A percentile compares a stretch with the other conserved stretches of the same genome.
Conservation (phyloP, 2,888 invertebrate genomes). For the Apamea anceps region DNA sequence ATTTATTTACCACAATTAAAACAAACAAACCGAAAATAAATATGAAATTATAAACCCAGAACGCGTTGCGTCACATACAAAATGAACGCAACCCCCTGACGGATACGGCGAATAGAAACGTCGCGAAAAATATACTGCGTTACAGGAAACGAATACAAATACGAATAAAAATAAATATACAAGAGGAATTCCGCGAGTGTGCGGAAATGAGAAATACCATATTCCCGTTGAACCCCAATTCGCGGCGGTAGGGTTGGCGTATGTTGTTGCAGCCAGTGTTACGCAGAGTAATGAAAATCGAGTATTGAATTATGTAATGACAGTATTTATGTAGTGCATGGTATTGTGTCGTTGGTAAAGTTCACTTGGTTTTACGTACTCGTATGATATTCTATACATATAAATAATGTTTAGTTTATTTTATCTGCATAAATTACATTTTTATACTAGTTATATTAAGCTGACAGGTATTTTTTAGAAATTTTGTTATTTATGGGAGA, state of each 20-base stretch:
- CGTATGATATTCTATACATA: not conserved
- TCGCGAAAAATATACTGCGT: constrained; percentile 83
- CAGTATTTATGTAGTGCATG: not conserved
- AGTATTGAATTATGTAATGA: constrained; percentile 56
- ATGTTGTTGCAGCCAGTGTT: constrained; percentile 29
- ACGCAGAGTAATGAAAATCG: constrained; percentile 54
- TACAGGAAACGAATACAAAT: constrained; percentile 89
- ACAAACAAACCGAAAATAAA: constrained; percentile 18
- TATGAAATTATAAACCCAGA: constrained; percentile 11
- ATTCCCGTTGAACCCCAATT: constrained; percentile 79
- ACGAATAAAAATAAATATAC: constrained; percentile 87
- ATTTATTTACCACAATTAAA: constrained; percentile 21
- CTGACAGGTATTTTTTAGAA: too few relatives aligned
- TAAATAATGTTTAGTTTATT: too few relatives aligned
- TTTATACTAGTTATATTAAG: too few relatives aligned
- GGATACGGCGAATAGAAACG: constrained; percentile 77
- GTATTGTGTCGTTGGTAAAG: not conserved
- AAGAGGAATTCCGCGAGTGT: constrained; percentile 79
- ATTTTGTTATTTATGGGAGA: too few relatives aligned
- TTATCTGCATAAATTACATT: not conserved
- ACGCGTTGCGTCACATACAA: constrained; percentile 55
- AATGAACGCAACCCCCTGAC: constrained; percentile 66
- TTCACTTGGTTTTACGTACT: constrained; percentile 1
- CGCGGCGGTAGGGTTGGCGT: constrained; percentile 70
- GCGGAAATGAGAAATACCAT: constrained; percentile 87